phyloP scores from a whole-genome alignment of 2,113 vertebrate genomes.

The Calonectris borealis region DNA sequence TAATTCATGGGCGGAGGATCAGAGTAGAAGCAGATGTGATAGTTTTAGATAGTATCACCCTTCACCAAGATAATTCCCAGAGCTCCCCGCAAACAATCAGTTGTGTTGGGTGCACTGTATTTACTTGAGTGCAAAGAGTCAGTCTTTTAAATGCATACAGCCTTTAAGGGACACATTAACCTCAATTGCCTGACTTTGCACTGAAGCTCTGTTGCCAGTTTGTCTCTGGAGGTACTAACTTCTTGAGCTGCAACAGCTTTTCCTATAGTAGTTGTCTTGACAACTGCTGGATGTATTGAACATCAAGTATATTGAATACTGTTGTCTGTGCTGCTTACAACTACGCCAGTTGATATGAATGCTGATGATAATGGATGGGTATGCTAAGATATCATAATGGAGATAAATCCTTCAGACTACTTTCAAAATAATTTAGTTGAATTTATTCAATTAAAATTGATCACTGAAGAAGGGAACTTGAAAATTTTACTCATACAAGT shows the following conservation, averaged over 20 bases:
- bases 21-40: background rate
- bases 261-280: background rate
- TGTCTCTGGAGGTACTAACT: background rate
- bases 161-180: background rate
- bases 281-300: background rate
- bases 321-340: background rate
- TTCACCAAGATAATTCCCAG: background rate
- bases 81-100: background rate
- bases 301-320: background rate
- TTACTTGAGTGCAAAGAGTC: background rate
- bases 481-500: background rate
- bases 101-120: background rate
- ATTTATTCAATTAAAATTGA: background rate
- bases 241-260: background rate
- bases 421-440: background rate
- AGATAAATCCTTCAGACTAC: background rate
- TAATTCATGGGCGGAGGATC: background rate
- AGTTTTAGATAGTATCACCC: background rate
- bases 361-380: background rate
- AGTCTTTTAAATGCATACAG: background rate
- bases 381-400: background rate
- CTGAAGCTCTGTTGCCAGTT: background rate
- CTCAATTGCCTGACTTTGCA: background rate
- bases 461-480: background rate
- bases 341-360: background rate